Evolutionary conservation across 1,140 invertebrate genomes (phyloP).

Genomic region (Atta colombica): DNA sequence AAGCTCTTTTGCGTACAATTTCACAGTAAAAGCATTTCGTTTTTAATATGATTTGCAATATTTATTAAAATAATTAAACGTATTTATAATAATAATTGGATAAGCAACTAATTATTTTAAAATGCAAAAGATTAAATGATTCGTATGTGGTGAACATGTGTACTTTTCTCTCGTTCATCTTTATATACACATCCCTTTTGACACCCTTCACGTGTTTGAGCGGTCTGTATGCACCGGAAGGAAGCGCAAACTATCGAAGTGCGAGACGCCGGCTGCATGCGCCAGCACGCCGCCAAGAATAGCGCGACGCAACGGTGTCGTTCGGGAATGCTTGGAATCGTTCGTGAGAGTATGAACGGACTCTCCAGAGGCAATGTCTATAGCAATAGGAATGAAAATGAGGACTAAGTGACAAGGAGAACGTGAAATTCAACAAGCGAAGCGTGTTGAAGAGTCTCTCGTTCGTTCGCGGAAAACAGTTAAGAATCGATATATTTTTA

Average conservation of each 20-base stretch:
- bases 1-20: background rate
- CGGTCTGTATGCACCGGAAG: slow-evolving; percentile 75
- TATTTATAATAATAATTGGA: background rate
- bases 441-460: slow-evolving; percentile 30
- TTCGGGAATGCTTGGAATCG: slow-evolving; percentile 76
- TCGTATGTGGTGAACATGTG: background rate
- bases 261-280: slow-evolving; percentile 71
- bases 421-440: slow-evolving; percentile 24
- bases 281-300: slow-evolving; percentile 75
- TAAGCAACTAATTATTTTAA: background rate
- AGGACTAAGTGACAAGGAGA: background rate
- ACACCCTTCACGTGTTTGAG: slow-evolving; percentile 76
- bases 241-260: slow-evolving; percentile 68
- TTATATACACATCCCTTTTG: slow-evolving; percentile 56
- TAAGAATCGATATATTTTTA: slow-evolving; percentile 23
- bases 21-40: background rate
- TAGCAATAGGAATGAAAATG: slow-evolving; percentile 56
- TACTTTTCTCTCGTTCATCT: slow-evolving; percentile 2
- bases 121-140: background rate
- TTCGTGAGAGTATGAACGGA: slow-evolving; percentile 69
- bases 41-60: background rate
- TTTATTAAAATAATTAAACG: background rate
- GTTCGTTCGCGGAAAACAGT: slow-evolving; percentile 24
- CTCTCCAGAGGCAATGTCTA: slow-evolving; percentile 33
- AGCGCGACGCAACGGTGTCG: slow-evolving; percentile 66